These are phyloP conservation scores for Monoplex corrugatus DNA, from an alignment of 2,888 invertebrate species.

Conservation along the genomic window DNA sequence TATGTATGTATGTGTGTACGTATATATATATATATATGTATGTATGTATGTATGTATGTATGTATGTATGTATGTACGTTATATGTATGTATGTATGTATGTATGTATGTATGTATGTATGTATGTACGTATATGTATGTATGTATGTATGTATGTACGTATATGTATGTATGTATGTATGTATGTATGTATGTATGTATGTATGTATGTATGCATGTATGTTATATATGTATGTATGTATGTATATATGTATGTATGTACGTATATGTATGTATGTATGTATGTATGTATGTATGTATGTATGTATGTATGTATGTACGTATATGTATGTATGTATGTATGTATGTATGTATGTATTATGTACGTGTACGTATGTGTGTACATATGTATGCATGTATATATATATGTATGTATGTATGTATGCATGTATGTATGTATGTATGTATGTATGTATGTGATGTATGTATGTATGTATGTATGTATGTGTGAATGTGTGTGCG, in stretches of 20 bases:
- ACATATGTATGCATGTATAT: background rate
- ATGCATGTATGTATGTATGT: background rate
- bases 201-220: background rate
- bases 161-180: conserved; percentile 38
- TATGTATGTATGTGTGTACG: background rate
- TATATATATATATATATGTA: background rate
- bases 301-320: conserved; percentile 24
- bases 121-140: background rate
- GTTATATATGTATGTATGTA: background rate
- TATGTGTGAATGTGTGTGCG: too few relatives aligned
- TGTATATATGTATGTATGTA: background rate
- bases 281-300: conserved; percentile 31
- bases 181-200: conserved; percentile 29
- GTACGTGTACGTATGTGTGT: too few relatives aligned
- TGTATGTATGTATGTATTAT: too few relatives aligned
- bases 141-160: background rate
- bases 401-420: background rate
- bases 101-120: background rate
- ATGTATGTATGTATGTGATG: too few relatives aligned
- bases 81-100: too few relatives aligned
- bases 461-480: too few relatives aligned
- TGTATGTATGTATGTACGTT: too few relatives aligned
- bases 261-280: background rate
- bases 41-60: background rate
- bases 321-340: too few relatives aligned